Evolutionary conservation across 1,140 invertebrate genomes (phyloP).

Genomic region (Neodiprion pinetum): DNA sequence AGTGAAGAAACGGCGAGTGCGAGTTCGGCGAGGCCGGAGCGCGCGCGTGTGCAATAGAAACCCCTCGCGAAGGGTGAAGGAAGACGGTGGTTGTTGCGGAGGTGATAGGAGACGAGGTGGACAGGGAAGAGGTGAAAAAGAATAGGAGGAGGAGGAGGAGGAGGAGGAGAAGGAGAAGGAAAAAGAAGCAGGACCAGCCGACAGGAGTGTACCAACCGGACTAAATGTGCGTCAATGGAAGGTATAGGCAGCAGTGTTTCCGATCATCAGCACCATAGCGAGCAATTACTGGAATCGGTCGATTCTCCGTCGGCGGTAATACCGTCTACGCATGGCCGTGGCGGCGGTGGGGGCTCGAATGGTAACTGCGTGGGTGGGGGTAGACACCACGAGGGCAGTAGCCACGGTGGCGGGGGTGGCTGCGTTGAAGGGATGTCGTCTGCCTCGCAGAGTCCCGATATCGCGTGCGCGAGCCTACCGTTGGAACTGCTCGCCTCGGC

Average conservation of each 20-base stretch:
- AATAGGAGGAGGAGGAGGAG: not conserved
- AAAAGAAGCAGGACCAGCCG: constrained; percentile 15
- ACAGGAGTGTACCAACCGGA: constrained; percentile 38
- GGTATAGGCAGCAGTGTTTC: constrained; percentile 69
- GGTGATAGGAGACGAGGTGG: not conserved
- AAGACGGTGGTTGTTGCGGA: too few species aligned
- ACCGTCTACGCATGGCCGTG: constrained; percentile 63
- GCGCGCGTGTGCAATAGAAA: not conserved
- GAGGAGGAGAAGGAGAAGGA: not conserved
- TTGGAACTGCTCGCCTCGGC: constrained; percentile 59
- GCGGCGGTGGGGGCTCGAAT: constrained; percentile 60
- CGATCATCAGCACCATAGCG: constrained; percentile 68
- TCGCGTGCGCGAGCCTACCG: constrained; percentile 61
- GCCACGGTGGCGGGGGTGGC: constrained; percentile 26
- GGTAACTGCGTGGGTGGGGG: constrained; percentile 51
- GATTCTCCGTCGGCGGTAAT: constrained; percentile 58
- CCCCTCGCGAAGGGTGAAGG: too few species aligned
- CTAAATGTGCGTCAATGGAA: constrained; percentile 67
- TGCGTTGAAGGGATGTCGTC: constrained; percentile 59
- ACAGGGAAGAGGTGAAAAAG: not conserved
- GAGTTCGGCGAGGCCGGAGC: not conserved
- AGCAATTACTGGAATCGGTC: constrained; percentile 66
- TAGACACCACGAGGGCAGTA: constrained; percentile 20
- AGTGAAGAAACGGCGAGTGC: constrained; percentile 1
- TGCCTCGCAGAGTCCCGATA: constrained; percentile 61